Conservation (phyloP, 2,113 vertebrate species). For the Otolemur garnettii region DNA sequence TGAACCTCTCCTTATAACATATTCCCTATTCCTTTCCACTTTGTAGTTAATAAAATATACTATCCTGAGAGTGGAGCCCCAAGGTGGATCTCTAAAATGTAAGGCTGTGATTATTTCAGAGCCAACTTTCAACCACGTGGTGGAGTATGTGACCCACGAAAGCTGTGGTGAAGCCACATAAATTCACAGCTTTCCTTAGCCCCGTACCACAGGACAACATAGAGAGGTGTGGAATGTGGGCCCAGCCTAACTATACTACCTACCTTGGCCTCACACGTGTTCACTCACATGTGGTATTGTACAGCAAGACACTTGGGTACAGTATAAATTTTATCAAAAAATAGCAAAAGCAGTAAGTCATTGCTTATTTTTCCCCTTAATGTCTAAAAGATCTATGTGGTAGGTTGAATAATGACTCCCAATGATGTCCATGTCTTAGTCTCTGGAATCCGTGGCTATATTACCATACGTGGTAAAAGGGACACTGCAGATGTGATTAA, state of each 20-base stretch:
- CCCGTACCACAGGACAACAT: neutral
- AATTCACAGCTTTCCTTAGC: neutral
- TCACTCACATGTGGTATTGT: rapidly evolving
- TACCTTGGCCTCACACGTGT: neutral
- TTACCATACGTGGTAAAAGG: neutral
- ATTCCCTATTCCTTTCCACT: neutral
- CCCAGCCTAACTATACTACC: neutral
- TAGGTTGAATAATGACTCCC: neutral
- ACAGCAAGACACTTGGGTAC: no score
- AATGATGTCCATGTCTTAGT: neutral
- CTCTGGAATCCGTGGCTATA: neutral
- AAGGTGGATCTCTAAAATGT: neutral
- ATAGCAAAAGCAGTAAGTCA: neutral
- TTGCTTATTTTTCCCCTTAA: neutral
- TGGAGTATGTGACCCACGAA: neutral
- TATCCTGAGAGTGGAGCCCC: neutral
- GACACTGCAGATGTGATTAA: neutral
- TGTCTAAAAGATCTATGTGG: neutral
- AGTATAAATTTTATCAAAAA: neutral
- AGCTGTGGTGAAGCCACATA: neutral
- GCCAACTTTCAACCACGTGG: neutral
- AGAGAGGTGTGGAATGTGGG: neutral
- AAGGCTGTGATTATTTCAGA: neutral
- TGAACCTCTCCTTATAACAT: neutral
- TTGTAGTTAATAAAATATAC: neutral